Base-by-base conservation (phyloP, 2,113 vertebrate species). In the Hydrochoerus hydrochaeris region DNA sequence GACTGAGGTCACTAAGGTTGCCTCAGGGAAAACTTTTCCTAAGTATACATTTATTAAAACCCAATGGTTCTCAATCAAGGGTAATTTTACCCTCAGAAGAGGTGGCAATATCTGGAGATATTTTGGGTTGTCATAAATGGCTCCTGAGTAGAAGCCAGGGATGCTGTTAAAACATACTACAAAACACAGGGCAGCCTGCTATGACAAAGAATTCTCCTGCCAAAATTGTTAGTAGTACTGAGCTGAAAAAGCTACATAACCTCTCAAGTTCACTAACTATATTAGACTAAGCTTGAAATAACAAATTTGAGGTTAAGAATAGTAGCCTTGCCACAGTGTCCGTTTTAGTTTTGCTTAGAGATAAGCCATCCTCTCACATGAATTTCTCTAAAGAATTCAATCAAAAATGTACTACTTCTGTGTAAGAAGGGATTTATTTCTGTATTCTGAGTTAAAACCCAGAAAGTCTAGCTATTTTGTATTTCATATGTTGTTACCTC, bases 401-500 rank as follows among this genome's bases (percentile, higher is more conserved):
- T 28, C 30, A 65, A 89, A 97, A 92, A 38, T 5, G 19, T 32
- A 90, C 46, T 88, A 54, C 24, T 89, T 92, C 58, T 65, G 38
- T 80, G 19, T 3, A 85, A 69, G 26, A 7, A 90, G 41, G 28
- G 52, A 89, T 90, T 92, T 80, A 86, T 44, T 90, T 32, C 3
- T 87, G 3, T 52, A 80, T 80, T 91, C 58, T 75, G 49, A 93
- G 87, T 78, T 91, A 84, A 90, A 96, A 93, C 80, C n/a, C 60
- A 73, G 9, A 58, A 73, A 73, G 90, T 57, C 91, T 46, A 88
- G 57, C 32, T 95, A 62, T 84, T 91, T 91, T 80, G 26, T 80
- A 28, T 87, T 90, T 71, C 46, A 14, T 10, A 12, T 60, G 14
- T 83, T 85, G 17, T 9, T 88, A 71, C 69, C 78, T 90, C 12